Evolutionary conservation across 2,797 vertebrate species (phyloP), one percentile per base, ranked within the genome.

Genomic region (Rhynchotus rufescens): DNA sequence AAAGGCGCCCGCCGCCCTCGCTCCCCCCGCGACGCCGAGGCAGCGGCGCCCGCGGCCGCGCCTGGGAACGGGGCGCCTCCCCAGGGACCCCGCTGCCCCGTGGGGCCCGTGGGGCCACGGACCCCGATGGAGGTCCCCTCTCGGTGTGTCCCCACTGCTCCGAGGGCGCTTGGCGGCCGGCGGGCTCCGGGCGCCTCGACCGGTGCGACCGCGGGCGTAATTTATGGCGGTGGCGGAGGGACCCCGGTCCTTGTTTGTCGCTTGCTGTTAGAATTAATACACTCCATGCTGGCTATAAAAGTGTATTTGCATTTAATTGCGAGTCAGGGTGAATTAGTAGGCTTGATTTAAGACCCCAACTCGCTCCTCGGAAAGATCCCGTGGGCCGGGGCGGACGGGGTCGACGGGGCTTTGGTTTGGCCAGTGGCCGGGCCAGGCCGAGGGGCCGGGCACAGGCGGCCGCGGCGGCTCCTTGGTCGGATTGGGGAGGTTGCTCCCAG

Each of bases 191-290:
- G 90, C 10, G 88, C 90, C 78, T 91, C 92, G 94, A 92, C 91
- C 84, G 92, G 93, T 95, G 93, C 90, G 95, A 88, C 93, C 69
- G 76, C 96, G 97, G 97, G 95, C 92, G 59, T 97, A 96, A 97
- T 97, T 98, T 97, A 97, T 96, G 92, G 95, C 62, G 86, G 94
- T 97, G 96, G 97, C 97, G 96, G 97, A 97, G 96, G 96, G 95
- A 97, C 95, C 94, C 95, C 96, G 95, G 97, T 98, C 97, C 97
- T 95, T 96, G 97, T 97, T 97, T 97, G 97, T 97, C 96, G 95
- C 97, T 97, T 97, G 97, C 97, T 97, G 96, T 97, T 97, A 97
- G 97, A 97, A 97, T 97, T 98, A 97, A 98, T 97, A 97, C 97
- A 98, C 97, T 98, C 96, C 36, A 92, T 95, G 95, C 96, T 78